Evolutionary conservation across 2,113 vertebrate species (phyloP).

Genomic region (Sander vitreus): DNA sequence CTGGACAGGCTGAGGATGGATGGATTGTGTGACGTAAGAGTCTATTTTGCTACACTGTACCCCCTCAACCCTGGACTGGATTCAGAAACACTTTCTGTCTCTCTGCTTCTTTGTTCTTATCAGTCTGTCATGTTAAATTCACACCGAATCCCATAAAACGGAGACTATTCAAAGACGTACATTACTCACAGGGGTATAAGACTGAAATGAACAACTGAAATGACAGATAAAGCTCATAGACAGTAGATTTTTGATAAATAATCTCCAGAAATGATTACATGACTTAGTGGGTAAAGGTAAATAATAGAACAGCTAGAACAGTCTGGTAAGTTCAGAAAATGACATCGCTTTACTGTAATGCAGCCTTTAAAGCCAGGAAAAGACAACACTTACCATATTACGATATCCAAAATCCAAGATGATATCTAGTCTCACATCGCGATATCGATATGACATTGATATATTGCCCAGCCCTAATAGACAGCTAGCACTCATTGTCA

Average conservation of each 20-base stretch:
- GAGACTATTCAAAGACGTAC: not conserved
- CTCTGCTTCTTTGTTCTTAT: slow-evolving; percentile 38
- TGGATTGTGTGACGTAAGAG: slow-evolving; percentile 77
- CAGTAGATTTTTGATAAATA: no score
- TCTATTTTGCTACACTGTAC: slow-evolving; percentile 77
- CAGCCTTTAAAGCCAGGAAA: no score
- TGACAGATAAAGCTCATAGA: not conserved
- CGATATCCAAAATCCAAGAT: no score
- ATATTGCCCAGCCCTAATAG: not conserved
- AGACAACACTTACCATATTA: no score
- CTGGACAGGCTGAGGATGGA: slow-evolving; percentile 72
- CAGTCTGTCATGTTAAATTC: slow-evolving; percentile 16
- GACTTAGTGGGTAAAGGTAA: no score
- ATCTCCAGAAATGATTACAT: no score
- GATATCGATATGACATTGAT: no score
- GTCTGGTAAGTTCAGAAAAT: no score
- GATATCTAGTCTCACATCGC: no score
- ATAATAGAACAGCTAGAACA: no score
- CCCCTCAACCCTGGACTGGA: slow-evolving; percentile 48
- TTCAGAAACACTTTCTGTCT: slow-evolving; percentile 50
- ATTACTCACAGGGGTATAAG: not conserved
- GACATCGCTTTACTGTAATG: no score
- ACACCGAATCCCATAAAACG: slow-evolving; percentile 3
- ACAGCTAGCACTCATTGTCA: slow-evolving; percentile 29
- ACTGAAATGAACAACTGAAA: not conserved